phyloP scores from a whole-genome alignment of 2,888 invertebrate genomes.

The Arctia plantaginis region DNA sequence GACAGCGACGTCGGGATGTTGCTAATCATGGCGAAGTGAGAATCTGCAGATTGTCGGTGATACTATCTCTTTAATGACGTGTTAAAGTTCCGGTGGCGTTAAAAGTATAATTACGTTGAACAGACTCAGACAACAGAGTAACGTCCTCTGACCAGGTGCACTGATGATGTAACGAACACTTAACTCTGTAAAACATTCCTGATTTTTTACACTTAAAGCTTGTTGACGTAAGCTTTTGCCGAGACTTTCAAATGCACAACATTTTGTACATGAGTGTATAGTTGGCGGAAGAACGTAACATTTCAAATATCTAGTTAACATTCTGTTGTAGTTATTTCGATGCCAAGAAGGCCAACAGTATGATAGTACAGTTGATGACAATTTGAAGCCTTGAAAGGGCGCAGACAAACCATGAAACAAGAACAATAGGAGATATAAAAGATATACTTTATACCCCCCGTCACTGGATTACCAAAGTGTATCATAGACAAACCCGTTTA shows the following conservation, averaged over 20 bases:
- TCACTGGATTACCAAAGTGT: background rate
- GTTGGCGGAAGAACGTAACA: background rate
- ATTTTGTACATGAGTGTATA: background rate
- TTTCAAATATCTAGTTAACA: background rate
- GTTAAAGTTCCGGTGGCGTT: slow-evolving; percentile 36
- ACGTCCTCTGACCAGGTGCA: slow-evolving; percentile 23
- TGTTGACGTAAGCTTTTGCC: background rate
- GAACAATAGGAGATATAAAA: background rate
- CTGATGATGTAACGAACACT: slow-evolving; percentile 23
- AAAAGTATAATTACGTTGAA: slow-evolving; percentile 32
- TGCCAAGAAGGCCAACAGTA: background rate
- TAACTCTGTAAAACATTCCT: slow-evolving; percentile 1
- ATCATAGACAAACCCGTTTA: background rate
- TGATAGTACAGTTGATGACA: background rate
- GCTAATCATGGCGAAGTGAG: slow-evolving; percentile 63
- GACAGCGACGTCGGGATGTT: slow-evolving; percentile 63
- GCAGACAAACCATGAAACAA: background rate
- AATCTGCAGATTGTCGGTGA: slow-evolving; percentile 52
- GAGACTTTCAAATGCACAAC: background rate
- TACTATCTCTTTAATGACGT: slow-evolving; percentile 49
- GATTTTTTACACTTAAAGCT: background rate
- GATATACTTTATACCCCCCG: background rate
- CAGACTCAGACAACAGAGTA: slow-evolving; percentile 19
- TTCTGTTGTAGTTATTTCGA: background rate
- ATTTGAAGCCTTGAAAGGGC: background rate